Evolutionary conservation across 2,888 invertebrate species (phyloP), one percentile per base, ranked within the genome.

Genomic region (Polydrusus pterygomalis): DNA sequence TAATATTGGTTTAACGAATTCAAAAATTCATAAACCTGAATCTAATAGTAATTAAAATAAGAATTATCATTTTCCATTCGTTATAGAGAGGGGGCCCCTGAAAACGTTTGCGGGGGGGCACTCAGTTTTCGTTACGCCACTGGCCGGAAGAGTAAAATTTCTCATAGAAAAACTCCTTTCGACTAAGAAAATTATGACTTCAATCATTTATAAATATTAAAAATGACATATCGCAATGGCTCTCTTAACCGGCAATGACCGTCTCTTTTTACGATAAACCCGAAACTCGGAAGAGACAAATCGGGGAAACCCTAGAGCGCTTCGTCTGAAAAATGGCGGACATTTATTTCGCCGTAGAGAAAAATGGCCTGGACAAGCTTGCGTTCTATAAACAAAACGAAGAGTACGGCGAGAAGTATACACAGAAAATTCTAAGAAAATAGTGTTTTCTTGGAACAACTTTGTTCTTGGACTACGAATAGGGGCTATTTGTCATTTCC

Each of bases 371-470:
- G 74, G 72, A 72, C 74, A 77, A 73, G 73, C 73, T 70, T 70
- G 74, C 70, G 74, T 77, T 70, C 70, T 70, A 77, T 77, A 77
- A 77, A 77, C 77, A 77, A 77, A 77, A 77, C 74, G 77, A 74
- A 70, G 62, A 69, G 67, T 67, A 74, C 62, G 45, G 51, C 49
- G 43, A 15, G 54, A 64, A 64, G 62, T 63, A n/a, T n/a, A n/a
- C n/a, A 60, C 60, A 68, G 72, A 58, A 60, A 73, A 77, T 67
- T 74, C 74, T 60, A 51, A 65, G 77, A 71, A 74, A 73, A 74
- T 70, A 62, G 74, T 73, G 73, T 47, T 73, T 65, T 68, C 73
- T 69, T 65, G 77, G 68, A 77, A 74, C 74, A 77, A 74, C 74
- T 70, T 74, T 77, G 74, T 77, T 77, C 70, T 67, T 62, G 62